phyloP scores from a whole-genome alignment of 2,888 invertebrate genomes.

The Scaptomyza cyrtandrae region DNA sequence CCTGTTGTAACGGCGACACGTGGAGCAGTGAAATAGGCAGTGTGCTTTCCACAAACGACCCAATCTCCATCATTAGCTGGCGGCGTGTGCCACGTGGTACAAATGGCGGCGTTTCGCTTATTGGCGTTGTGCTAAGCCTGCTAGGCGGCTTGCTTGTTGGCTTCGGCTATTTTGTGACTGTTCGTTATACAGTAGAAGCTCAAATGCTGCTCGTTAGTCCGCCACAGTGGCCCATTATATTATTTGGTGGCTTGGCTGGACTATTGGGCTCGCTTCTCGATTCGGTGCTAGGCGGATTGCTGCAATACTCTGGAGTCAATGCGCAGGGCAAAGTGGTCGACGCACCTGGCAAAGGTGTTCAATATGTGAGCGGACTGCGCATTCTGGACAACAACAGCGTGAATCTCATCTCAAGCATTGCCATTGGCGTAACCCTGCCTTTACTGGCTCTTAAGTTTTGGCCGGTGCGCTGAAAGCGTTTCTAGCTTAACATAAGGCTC shows the following conservation, averaged over 20 bases:
- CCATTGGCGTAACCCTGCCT: conserved; percentile 90
- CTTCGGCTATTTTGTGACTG: conserved; percentile 88
- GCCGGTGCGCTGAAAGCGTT: conserved; percentile 82
- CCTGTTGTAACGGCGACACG: conserved; percentile 94
- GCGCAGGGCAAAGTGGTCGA: conserved; percentile 90
- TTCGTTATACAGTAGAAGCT: conserved; percentile 88
- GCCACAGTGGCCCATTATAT: conserved; percentile 92
- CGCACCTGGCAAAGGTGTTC: conserved; percentile 88
- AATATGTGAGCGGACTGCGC: conserved; percentile 90
- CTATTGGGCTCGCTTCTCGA: conserved; percentile 92
- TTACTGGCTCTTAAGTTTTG: conserved; percentile 87
- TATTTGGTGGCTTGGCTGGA: conserved; percentile 90
- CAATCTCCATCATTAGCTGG: conserved; percentile 90
- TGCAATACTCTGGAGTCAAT: conserved; percentile 94
- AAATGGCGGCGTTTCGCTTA: conserved; percentile 92
- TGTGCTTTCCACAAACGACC: conserved; percentile 88
- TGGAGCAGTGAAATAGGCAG: conserved; percentile 95
- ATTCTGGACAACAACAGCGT: conserved; percentile 95
- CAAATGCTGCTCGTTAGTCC: conserved; percentile 87
- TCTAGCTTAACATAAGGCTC: neutral
- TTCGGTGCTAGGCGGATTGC: conserved; percentile 92
- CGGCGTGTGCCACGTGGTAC: conserved; percentile 93
- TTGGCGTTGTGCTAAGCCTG: conserved; percentile 86
- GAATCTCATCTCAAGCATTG: conserved; percentile 92
- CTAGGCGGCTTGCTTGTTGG: conserved; percentile 87